phyloP scores from a whole-genome alignment of 2,797 vertebrate species.

The Centroberyx gerrardi region DNA sequence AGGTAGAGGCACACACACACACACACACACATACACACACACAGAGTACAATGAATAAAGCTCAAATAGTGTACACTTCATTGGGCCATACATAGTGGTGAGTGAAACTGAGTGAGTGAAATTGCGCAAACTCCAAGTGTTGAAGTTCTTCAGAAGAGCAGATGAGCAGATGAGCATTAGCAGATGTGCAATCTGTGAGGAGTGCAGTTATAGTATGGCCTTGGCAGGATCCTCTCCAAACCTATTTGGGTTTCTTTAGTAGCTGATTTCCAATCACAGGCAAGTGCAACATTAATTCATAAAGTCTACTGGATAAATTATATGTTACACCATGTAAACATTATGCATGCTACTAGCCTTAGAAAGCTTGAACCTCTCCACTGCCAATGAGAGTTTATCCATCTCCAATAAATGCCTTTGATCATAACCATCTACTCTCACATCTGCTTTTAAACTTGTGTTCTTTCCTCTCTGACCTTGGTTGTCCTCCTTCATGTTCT shows the following conservation, averaged over 20 bases:
- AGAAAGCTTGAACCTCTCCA: constrained; percentile 5
- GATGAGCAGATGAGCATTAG: constrained; percentile 80
- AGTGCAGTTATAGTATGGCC: constrained; percentile 54
- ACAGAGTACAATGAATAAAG: constrained; percentile 60
- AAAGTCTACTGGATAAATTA: constrained; percentile 11
- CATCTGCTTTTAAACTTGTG: constrained; percentile 75
- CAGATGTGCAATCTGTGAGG: constrained; percentile 78
- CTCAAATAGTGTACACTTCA: constrained; percentile 48
- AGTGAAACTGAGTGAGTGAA: constrained; percentile 67
- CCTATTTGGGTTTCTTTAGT: constrained; percentile 33
- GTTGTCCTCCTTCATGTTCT: constrained; percentile 66
- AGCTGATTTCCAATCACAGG: constrained; percentile 38
- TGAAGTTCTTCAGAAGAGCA: constrained; percentile 65
- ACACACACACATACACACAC: constrained; percentile 48
- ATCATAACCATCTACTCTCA: constrained; percentile 62
- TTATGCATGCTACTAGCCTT: not conserved
- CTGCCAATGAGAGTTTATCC: constrained; percentile 26
- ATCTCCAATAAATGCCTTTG: constrained; percentile 52
- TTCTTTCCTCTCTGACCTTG: constrained; percentile 64
- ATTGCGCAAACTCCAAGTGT: constrained; percentile 66
- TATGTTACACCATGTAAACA: not conserved
- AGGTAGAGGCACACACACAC: constrained; percentile 28
- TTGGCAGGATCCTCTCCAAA: constrained; percentile 51
- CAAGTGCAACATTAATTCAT: constrained; percentile 7
- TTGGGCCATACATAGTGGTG: constrained; percentile 55